Conservation (phyloP, 2,888 invertebrate species). For the Theretra japonica region DNA sequence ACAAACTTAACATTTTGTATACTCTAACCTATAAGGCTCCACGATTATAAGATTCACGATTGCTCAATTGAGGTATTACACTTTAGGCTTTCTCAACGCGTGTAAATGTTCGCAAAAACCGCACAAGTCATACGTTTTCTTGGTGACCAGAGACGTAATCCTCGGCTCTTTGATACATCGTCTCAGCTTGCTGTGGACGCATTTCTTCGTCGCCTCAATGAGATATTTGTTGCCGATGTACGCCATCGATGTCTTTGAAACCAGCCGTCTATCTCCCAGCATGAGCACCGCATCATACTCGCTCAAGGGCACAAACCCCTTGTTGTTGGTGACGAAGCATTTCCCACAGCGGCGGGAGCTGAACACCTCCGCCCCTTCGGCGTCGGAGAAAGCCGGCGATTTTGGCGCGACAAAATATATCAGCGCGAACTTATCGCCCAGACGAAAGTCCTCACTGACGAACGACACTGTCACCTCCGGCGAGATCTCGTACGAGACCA, state of each 20-base stretch:
- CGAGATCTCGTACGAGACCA: constrained; percentile 51
- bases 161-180: constrained; percentile 54
- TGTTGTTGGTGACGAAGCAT: constrained; percentile 68
- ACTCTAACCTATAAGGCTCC: not conserved
- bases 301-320: constrained; percentile 60
- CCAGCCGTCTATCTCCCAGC: constrained; percentile 44
- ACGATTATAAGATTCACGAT: not conserved
- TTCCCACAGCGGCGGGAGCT: constrained; percentile 51
- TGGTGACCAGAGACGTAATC: constrained; percentile 52
- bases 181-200: constrained; percentile 54
- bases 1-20: not conserved
- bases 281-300: constrained; percentile 65
- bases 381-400: constrained; percentile 52
- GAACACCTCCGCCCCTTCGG: constrained; percentile 61
- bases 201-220: constrained; percentile 49
- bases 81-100: constrained; percentile 17
- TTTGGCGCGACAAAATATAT: constrained; percentile 57
- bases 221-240: constrained; percentile 41
- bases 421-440: constrained; percentile 59
- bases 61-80: constrained; percentile 19
- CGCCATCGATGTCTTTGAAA: constrained; percentile 42
- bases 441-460: constrained; percentile 55
- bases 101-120: constrained; percentile 39
- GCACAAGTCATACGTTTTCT: constrained; percentile 42
- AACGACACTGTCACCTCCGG: constrained; percentile 53